phyloP scores from a whole-genome alignment of 92 coral and sea anemone species.

The Parazoanthus swiftii region DNA sequence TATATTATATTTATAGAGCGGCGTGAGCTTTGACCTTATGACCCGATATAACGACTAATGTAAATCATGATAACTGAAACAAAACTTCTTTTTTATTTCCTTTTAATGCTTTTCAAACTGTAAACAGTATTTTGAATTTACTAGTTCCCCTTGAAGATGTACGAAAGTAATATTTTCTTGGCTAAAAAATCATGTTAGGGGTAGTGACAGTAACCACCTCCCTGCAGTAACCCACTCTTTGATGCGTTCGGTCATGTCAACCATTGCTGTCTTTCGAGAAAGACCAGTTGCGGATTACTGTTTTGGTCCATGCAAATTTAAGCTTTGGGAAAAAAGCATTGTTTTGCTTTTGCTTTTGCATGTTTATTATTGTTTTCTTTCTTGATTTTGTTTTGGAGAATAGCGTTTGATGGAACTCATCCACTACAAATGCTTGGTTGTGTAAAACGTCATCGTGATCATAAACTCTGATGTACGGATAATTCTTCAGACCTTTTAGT shows the following conservation, averaged over 20 bases:
- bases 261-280: conserved; percentile 22
- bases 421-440: too few relatives aligned
- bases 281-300: conserved; percentile 2
- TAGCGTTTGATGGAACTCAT: too few relatives aligned
- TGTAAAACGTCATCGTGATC: too few relatives aligned
- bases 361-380: too few relatives aligned
- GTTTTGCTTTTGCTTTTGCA: too few relatives aligned
- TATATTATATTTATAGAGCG: conserved; percentile 27
- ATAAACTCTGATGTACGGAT: too few relatives aligned
- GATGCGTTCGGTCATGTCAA: conserved; percentile 13
- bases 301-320: too few relatives aligned
- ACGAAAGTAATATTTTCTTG: conserved; percentile 17
- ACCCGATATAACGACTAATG: neutral
- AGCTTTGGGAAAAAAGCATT: too few relatives aligned
- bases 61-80: conserved; percentile 24
- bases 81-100: conserved; percentile 6
- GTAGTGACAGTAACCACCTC: neutral
- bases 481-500: too few relatives aligned
- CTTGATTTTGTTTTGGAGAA: too few relatives aligned
- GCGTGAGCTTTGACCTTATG: conserved; percentile 20
- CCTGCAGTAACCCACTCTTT: conserved; percentile 6
- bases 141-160: conserved; percentile 28
- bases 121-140: conserved; percentile 34
- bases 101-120: conserved; percentile 9
- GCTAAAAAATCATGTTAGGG: conserved; percentile 9